These are phyloP conservation scores for Scolopax bukidnonensis DNA, from an alignment of 2,797 vertebrate genomes.

Conservation along the genomic window DNA sequence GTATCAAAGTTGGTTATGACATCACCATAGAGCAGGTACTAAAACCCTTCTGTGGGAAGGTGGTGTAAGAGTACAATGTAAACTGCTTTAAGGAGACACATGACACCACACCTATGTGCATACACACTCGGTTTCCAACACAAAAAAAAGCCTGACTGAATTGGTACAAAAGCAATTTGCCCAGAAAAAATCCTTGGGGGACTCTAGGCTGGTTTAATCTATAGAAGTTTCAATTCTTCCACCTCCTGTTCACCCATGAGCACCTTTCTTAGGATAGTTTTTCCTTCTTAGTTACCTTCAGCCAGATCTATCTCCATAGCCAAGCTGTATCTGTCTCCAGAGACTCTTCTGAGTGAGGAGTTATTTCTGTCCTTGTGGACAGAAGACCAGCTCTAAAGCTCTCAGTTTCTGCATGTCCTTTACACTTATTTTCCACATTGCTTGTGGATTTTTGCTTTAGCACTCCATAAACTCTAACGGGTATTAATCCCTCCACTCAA, in stretches of 20 bases:
- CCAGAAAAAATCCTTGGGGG: not conserved
- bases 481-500: not conserved
- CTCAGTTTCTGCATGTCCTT: not conserved
- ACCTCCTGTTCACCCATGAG: not conserved
- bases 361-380: not conserved
- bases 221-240: not conserved
- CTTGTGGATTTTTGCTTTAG: not conserved
- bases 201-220: not conserved
- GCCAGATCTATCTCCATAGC: not conserved
- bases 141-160: not conserved
- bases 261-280: not conserved
- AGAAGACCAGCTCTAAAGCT: not conserved
- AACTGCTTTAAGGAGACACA: not conserved
- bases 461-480: not conserved
- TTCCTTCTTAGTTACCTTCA: not conserved
- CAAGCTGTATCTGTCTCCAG: not conserved
- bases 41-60: not conserved
- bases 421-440: not conserved
- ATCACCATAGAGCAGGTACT: not conserved
- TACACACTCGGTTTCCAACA: not conserved
- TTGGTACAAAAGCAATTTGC: not conserved
- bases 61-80: not conserved
- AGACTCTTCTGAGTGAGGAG: not conserved
- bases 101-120: not conserved
- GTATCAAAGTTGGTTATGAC: not conserved